Conservation (phyloP, 2,797 vertebrate genomes). For the Octomys mimax region DNA sequence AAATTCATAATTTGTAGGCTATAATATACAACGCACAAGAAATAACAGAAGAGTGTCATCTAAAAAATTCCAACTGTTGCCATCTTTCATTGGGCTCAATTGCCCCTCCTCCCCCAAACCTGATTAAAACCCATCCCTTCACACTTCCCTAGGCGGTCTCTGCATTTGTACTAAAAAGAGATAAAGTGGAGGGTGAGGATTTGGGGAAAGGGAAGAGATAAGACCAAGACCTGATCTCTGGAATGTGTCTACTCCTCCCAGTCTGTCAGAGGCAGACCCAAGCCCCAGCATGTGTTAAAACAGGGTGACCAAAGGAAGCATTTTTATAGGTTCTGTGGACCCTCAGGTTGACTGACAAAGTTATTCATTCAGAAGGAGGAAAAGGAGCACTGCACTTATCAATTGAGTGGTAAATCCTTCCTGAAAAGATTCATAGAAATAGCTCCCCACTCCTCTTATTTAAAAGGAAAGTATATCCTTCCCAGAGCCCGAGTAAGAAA, state of each 20-base stretch:
- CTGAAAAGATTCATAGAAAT: conserved; percentile 36
- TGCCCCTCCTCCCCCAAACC: conserved; percentile 21
- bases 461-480: neutral
- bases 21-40: neutral
- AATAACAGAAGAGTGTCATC: neutral
- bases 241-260: conserved; percentile 75
- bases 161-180: conserved; percentile 68
- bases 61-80: conserved; percentile 3
- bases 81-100: conserved; percentile 48
- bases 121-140: conserved; percentile 65
- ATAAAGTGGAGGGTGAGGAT: conserved; percentile 72
- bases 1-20: conserved; percentile 5
- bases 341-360: conserved; percentile 29
- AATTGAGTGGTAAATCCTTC: conserved; percentile 56
- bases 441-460: conserved; percentile 22
- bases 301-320: neutral
- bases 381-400: conserved; percentile 23
- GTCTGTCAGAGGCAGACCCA: conserved; percentile 65
- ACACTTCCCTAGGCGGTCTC: conserved; percentile 69
- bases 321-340: conserved; percentile 22
- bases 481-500: conserved; percentile 20
- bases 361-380: conserved; percentile 52
- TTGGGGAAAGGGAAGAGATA: conserved; percentile 72
- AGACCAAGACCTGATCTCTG: conserved; percentile 61
- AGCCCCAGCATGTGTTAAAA: conserved; percentile 46